Evolutionary conservation across 2,797 vertebrate genomes (phyloP).

Genomic region (Brachyalestes nurse): DNA sequence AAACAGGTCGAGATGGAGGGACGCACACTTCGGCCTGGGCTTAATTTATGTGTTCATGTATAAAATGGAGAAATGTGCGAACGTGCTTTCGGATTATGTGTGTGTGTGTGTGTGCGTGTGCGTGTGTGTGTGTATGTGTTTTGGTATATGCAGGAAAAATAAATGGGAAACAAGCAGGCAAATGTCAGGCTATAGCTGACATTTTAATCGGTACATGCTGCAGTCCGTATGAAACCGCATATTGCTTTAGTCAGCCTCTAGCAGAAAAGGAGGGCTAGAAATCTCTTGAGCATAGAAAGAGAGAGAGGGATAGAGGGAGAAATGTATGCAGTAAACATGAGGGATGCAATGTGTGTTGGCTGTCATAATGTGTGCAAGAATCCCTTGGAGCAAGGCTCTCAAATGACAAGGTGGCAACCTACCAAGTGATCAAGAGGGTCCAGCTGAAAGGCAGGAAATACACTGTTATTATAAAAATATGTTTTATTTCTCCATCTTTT

Average conservation of each 20-base stretch:
- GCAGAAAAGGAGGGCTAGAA: background rate
- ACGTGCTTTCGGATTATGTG: background rate
- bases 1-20: conserved; percentile 3
- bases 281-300: background rate
- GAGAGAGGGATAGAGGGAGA: background rate
- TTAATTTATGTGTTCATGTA: conserved; percentile 17
- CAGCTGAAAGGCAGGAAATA: background rate
- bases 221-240: conserved; percentile 57
- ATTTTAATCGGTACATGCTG: conserved; percentile 71
- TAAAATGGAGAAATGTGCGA: background rate
- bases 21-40: background rate
- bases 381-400: background rate
- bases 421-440: background rate
- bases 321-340: background rate
- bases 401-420: background rate
- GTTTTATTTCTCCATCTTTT: no score
- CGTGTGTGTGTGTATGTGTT: background rate
- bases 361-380: background rate
- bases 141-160: conserved; percentile 9
- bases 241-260: conserved; percentile 50
- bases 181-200: conserved; percentile 70
- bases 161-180: conserved; percentile 65
- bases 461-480: no score
- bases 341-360: background rate
- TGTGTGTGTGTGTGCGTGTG: background rate